Evolutionary conservation across 2,888 invertebrate species (phyloP).

Genomic region (Agonopterix heracliana): DNA sequence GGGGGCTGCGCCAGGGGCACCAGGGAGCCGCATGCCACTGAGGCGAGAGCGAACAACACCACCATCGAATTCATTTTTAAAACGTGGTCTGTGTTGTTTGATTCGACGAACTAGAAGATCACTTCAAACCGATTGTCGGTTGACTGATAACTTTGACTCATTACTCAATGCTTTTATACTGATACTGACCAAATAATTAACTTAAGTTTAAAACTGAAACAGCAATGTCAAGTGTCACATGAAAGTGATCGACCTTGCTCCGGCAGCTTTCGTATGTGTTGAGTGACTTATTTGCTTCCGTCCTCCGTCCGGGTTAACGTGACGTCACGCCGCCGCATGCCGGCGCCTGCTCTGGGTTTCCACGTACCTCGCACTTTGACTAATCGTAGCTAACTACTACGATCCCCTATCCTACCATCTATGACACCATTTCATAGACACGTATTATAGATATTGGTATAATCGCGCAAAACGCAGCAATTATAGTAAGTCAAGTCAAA

Average conservation of each 20-base stretch:
- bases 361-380: too few species aligned
- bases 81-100: slow-evolving; percentile 44
- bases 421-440: too few species aligned
- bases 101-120: slow-evolving; percentile 49
- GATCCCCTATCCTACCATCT: too few species aligned
- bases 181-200: slow-evolving; percentile 40
- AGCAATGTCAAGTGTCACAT: slow-evolving; percentile 61
- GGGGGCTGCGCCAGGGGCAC: slow-evolving; percentile 62
- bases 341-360: too few species aligned
- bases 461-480: too few species aligned
- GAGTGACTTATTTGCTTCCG: slow-evolving; percentile 31
- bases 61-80: slow-evolving; percentile 70
- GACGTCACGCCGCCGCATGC: too few species aligned
- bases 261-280: slow-evolving; percentile 34
- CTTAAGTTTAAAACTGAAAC: slow-evolving; percentile 37
- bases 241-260: slow-evolving; percentile 60
- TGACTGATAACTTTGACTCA: slow-evolving; percentile 49
- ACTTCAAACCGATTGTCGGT: slow-evolving; percentile 51
- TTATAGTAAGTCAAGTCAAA: too few species aligned
- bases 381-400: too few species aligned
- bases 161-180: slow-evolving; percentile 51
- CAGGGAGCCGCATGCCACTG: slow-evolving; percentile 74
- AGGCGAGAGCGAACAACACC: slow-evolving; percentile 78
- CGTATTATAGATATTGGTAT: too few species aligned
- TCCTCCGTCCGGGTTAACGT: not conserved